Percentiles rank a stretch among this genome's conserved stretches.
phyloP scores from a whole-genome alignment of 2,888 invertebrate genomes.

The Odontocerum albicorne region DNA sequence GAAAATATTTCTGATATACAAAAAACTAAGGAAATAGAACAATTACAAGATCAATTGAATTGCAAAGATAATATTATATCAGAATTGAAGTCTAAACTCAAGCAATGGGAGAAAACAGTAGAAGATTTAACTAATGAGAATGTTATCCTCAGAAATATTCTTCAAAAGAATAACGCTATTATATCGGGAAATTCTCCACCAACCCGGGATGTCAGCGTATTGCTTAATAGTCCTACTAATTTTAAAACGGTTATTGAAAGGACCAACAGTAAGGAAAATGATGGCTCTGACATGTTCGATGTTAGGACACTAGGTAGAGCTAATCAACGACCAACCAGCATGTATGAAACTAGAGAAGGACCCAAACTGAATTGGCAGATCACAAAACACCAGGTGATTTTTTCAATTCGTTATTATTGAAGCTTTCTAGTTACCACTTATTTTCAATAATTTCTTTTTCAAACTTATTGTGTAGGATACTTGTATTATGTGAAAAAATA shows the following conservation, averaged over 20 bases:
- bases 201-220: constrained; percentile 37
- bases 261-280: constrained; percentile 52
- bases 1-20: constrained; percentile 9
- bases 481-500: too few species aligned
- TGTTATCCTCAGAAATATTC: constrained; percentile 67
- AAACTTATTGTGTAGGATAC: too few species aligned
- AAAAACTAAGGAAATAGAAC: constrained; percentile 44
- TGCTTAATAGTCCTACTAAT: constrained; percentile 13
- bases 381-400: constrained; percentile 59
- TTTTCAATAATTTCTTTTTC: too few species aligned
- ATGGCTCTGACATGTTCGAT: constrained; percentile 53
- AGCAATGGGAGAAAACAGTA: constrained; percentile 66
- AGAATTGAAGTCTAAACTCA: constrained; percentile 64
- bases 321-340: constrained; percentile 78
- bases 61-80: constrained; percentile 66
- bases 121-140: constrained; percentile 81
- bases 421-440: too few species aligned
- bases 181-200: constrained; percentile 46
- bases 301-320: constrained; percentile 47
- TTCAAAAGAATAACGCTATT: constrained; percentile 49
- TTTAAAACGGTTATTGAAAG: constrained; percentile 40
- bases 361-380: constrained; percentile 62
- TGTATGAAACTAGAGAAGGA: constrained; percentile 84
- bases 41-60: constrained; percentile 58
- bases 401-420: too few species aligned